These are phyloP conservation scores for Python bivittatus DNA, from an alignment of 2,113 vertebrate species.

Conservation along the genomic window DNA sequence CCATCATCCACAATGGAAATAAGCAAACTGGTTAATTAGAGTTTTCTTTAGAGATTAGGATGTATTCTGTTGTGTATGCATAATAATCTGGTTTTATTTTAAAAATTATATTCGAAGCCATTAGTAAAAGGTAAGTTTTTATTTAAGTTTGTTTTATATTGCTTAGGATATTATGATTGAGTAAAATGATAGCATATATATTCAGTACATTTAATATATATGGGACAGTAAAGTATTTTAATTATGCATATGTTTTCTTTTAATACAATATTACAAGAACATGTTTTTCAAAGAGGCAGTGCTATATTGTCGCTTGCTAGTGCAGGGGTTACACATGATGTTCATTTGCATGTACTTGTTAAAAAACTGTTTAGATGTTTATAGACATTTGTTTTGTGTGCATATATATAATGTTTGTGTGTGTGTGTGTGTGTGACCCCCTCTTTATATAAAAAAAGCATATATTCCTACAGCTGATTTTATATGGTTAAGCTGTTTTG, in stretches of 20 bases:
- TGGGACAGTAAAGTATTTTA: neutral
- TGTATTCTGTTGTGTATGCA: slow-evolving; percentile 45
- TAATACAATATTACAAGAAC: neutral
- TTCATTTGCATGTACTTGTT: neutral
- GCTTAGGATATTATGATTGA: slow-evolving; percentile 46
- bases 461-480: neutral
- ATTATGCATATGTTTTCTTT: neutral
- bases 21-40: slow-evolving; percentile 77
- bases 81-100: slow-evolving; percentile 61
- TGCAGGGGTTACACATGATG: neutral
- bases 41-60: slow-evolving; percentile 74
- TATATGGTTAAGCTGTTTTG: neutral
- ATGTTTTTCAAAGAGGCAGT: neutral
- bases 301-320: neutral
- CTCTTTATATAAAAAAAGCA: neutral
- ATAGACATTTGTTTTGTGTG: neutral
- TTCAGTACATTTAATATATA: neutral
- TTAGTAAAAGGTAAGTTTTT: slow-evolving; percentile 60
- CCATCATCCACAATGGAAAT: slow-evolving; percentile 67
- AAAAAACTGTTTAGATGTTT: too few relatives aligned
- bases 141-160: slow-evolving; percentile 58
- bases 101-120: slow-evolving; percentile 54
- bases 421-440: neutral
- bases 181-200: slow-evolving; percentile 51
- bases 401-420: neutral